Evolutionary conservation across 2,113 vertebrate genomes (phyloP).

Genomic region (Atlantisia rogersi): DNA sequence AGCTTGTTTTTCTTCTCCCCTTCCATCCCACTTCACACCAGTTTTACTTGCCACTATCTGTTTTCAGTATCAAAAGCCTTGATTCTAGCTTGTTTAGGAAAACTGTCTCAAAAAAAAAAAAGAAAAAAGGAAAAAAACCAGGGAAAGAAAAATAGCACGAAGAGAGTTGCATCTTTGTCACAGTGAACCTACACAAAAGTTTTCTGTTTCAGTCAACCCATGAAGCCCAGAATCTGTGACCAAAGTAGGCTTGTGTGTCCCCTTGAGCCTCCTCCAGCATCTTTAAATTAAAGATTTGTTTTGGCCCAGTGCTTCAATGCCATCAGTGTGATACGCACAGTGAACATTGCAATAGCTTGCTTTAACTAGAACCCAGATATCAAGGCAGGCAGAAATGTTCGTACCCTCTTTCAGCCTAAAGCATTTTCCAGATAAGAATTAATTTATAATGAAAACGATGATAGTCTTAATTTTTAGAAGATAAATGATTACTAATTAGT

Average conservation of each 20-base stretch:
- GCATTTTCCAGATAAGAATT: conserved; percentile 48
- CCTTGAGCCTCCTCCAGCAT: not conserved
- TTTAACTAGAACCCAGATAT: not conserved
- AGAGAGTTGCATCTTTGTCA: not conserved
- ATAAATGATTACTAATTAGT: conserved; percentile 59
- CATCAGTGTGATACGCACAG: not conserved
- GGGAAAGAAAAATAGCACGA: not conserved
- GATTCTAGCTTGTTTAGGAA: not conserved
- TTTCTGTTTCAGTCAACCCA: not conserved
- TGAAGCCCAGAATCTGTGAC: not conserved
- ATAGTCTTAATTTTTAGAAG: conserved; percentile 45
- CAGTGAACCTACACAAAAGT: not conserved
- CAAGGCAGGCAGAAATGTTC: not conserved
- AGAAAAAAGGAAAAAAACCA: not conserved
- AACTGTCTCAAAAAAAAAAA: not conserved
- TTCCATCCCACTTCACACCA: not conserved
- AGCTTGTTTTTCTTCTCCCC: not conserved
- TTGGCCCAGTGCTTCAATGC: not conserved
- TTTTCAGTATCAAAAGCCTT: not conserved
- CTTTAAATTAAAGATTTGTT: not conserved
- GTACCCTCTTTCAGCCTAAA: conserved; percentile 20
- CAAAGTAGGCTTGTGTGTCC: accelerated
- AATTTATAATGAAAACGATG: conserved; percentile 58
- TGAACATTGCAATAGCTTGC: not conserved
- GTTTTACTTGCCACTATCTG: not conserved